phyloP scores from a whole-genome alignment of 2,888 invertebrate species.

The Steromphala cineraria region DNA sequence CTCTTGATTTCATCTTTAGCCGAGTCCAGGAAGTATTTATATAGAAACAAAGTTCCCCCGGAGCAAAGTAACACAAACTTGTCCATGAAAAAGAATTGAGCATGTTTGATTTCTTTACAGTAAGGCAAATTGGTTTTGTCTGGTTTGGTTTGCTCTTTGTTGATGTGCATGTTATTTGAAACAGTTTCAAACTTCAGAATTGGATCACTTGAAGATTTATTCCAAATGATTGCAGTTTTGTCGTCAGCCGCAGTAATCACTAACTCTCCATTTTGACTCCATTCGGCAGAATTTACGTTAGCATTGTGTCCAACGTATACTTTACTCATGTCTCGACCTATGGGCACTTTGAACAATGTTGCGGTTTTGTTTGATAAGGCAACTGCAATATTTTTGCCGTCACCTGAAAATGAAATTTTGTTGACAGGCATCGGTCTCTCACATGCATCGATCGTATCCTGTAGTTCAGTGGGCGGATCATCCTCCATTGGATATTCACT shows the following conservation, averaged over 20 bases:
- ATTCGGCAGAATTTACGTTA: constrained; percentile 59
- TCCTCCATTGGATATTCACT: constrained; percentile 58
- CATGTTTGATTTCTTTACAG: constrained; percentile 65
- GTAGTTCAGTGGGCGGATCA: constrained; percentile 47
- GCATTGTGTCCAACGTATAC: constrained; percentile 68
- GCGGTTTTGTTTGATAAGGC: constrained; percentile 68
- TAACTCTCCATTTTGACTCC: constrained; percentile 65
- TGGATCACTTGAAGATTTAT: constrained; percentile 61
- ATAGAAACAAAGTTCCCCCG: constrained; percentile 66
- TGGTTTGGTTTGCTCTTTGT: constrained; percentile 28
- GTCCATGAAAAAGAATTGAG: constrained; percentile 74
- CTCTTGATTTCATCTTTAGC: constrained; percentile 71
- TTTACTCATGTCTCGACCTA: constrained; percentile 54
- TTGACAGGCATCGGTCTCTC: constrained; percentile 63
- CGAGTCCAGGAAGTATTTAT: constrained; percentile 71
- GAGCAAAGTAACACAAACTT: constrained; percentile 70
- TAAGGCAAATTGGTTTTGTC: constrained; percentile 49
- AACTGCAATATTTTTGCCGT: constrained; percentile 67
- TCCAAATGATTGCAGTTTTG: constrained; percentile 68
- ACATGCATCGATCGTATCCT: constrained; percentile 54
- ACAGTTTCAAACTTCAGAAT: constrained; percentile 59
- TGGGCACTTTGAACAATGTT: constrained; percentile 64
- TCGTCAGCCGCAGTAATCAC: constrained; percentile 71
- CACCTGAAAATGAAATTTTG: constrained; percentile 55
- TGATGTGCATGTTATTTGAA: constrained; percentile 42